Evolutionary conservation across 2,113 vertebrate species (phyloP).

Genomic region (Pterocles gutturalis): DNA sequence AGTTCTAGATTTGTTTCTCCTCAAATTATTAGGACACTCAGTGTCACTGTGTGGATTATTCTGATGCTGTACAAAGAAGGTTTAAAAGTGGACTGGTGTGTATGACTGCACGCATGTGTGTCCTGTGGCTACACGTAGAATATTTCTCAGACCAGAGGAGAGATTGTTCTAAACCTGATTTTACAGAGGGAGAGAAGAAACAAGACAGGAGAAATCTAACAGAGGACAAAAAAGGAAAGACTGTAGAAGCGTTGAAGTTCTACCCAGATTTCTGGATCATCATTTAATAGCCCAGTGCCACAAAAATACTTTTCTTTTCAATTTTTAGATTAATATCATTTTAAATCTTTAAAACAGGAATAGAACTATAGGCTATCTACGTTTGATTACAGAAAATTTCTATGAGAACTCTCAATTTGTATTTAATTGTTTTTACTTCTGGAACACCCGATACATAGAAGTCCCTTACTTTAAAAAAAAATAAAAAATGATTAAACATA

Average conservation of each 20-base stretch:
- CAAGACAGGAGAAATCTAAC: neutral
- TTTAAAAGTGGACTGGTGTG: neutral
- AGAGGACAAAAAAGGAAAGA: neutral
- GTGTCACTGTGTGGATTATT: neutral
- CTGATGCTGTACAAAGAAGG: neutral
- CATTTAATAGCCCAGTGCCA: neutral
- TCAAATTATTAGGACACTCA: neutral
- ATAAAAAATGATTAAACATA: neutral
- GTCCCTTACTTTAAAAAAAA: neutral
- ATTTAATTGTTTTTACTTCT: neutral
- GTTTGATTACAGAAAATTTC: neutral
- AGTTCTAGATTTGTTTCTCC: neutral
- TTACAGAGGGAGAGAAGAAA: neutral
- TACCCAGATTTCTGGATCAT: neutral
- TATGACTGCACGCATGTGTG: accelerated
- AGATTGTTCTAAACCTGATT: neutral
- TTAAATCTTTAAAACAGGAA: neutral
- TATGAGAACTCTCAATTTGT: neutral
- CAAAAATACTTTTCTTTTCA: neutral
- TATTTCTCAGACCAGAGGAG: neutral
- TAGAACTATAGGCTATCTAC: neutral
- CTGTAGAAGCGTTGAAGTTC: neutral
- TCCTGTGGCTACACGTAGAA: neutral
- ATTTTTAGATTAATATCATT: neutral
- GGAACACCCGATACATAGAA: neutral